Evolutionary conservation across 2,888 invertebrate species (phyloP).

Genomic region (Helobdella robusta): DNA sequence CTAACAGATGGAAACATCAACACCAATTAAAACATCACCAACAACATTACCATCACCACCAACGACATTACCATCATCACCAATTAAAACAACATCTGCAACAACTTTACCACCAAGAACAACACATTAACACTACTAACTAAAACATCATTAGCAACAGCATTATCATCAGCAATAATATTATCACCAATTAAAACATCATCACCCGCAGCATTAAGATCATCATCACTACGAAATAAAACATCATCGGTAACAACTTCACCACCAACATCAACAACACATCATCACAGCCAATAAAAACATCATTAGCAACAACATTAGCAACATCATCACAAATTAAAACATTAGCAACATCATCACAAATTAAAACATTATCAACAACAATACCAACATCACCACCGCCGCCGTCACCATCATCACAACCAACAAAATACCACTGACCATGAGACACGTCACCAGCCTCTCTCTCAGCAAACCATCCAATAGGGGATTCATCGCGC

Average conservation of each 20-base stretch:
- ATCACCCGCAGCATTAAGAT: not conserved
- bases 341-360: not conserved
- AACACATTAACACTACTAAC: no score
- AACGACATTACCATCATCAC: not conserved
- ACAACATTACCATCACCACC: no score
- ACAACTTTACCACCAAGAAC: not conserved
- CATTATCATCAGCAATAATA: no score
- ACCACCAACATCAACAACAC: conserved; percentile 19
- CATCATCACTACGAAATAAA: not conserved
- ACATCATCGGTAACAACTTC: not conserved
- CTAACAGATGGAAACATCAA: no score
- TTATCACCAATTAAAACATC: not conserved
- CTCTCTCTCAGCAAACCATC: no score
- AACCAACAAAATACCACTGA: no score
- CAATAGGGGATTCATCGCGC: no score
- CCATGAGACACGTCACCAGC: no score
- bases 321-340: not conserved
- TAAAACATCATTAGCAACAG: no score
- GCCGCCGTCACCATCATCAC: not conserved
- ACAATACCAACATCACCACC: not conserved
- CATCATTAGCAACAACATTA: not conserved
- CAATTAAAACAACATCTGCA: not conserved
- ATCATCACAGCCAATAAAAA: conserved; percentile 16
- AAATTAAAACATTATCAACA: no score
- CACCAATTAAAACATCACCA: no score